Base-by-base conservation (phyloP, 1,140 invertebrate genomes). In the Drosophila oshimai region DNA sequence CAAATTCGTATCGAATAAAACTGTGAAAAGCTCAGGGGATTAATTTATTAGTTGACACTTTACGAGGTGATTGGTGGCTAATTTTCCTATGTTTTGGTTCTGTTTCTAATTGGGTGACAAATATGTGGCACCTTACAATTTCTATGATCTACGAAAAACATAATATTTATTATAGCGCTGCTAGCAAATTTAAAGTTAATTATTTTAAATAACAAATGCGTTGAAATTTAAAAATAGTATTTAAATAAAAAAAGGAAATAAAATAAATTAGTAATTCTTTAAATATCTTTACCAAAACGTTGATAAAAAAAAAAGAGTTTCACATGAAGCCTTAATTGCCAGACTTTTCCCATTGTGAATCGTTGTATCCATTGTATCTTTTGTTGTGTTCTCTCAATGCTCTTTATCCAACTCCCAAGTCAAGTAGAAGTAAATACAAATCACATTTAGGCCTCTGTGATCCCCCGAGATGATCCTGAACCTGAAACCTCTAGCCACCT, bases 21-120 rank as follows among this genome's bases (percentile, higher is more conserved):
- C n/a, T 7, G 3, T 24, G 7, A 22, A 31, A 31, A 7, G 7
- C 17, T 41, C 17, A 7, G 13, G 20, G 13, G 13, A 15, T 29
- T 20, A 36, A 62, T 64, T 64, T 39, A 61, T 44, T 37, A 18
- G 58, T 6, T 65, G 58, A 64, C 42, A 49, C 26, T 47, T 34
- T 29, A 37, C 33, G 41, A 47, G 41, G 18, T 49, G 61, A 39
- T 64, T 29, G 51, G 4, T 26, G 24, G 55, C 31, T 46, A 33
- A 47, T 57, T 49, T 39, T 7, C 9, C 12, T 17, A 15, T n/a
- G n/a, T n/a, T n/a, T n/a, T n/a, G n/a, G n/a, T n/a, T n/a, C n/a
- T n/a, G 18, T 9, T 22, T 10, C 5, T 13, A 24, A 44, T 39
- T 39, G 7, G 37, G 4, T 4, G 7, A 7, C 3, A 6, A 36